Conservation (phyloP, 2,797 vertebrate genomes). For the Gymnocypris eckloni region DNA sequence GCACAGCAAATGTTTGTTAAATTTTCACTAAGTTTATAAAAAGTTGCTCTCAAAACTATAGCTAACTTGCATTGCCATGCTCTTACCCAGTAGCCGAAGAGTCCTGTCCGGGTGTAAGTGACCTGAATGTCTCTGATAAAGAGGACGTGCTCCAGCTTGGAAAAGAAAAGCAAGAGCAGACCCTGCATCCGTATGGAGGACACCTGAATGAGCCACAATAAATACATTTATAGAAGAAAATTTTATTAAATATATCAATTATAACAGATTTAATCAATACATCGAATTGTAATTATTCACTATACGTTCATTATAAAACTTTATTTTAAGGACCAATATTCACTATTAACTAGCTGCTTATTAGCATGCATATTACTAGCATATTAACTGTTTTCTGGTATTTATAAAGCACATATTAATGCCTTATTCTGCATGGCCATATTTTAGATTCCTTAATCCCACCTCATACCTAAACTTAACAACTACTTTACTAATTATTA, state of each 20-base stretch:
- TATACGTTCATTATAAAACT: background rate
- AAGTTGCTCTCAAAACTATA: background rate
- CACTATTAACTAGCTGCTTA: background rate
- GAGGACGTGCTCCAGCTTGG: slow-evolving; percentile 86
- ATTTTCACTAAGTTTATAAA: background rate
- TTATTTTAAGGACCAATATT: background rate
- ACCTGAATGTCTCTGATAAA: slow-evolving; percentile 87
- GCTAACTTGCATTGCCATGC: background rate
- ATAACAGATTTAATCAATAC: background rate
- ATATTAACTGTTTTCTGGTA: too few relatives aligned
- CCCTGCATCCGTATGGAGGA: slow-evolving; percentile 95
- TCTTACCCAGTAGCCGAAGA: slow-evolving; percentile 94
- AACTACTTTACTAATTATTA: background rate
- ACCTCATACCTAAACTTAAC: too few relatives aligned
- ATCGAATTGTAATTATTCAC: background rate
- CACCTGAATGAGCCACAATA: slow-evolving; percentile 72
- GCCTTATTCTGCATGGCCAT: background rate
- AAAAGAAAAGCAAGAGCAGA: slow-evolving; percentile 88
- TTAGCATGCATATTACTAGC: too few relatives aligned
- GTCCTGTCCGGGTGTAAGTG: slow-evolving; percentile 90
- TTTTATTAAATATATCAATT: background rate
- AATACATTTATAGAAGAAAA: background rate
- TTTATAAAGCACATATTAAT: background rate
- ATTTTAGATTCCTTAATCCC: background rate
- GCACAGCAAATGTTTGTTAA: background rate